phyloP scores from a whole-genome alignment of 1,140 invertebrate genomes.

The Drosophila lacertosa region DNA sequence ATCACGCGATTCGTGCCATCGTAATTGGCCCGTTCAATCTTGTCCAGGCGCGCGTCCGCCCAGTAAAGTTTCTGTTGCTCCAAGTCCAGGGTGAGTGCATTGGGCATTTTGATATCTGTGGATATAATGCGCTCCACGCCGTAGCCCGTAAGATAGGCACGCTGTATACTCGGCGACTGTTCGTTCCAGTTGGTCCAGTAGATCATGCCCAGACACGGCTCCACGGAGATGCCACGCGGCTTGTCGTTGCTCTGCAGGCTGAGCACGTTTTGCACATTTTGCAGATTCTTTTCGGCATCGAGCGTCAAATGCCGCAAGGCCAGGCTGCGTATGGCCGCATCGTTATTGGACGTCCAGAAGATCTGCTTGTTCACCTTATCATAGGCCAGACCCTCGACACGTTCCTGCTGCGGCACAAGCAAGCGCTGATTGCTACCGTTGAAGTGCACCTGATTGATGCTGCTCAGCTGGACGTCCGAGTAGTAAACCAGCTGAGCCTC shows the following conservation, averaged over 20 bases:
- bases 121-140: constrained; percentile 88
- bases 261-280: constrained; percentile 87
- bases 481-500: constrained; percentile 89
- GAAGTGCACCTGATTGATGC: constrained; percentile 93
- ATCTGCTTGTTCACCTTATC: constrained; percentile 87
- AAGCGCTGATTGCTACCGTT: constrained; percentile 90
- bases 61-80: constrained; percentile 91
- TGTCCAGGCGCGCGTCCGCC: constrained; percentile 90
- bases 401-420: constrained; percentile 90
- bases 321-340: constrained; percentile 89
- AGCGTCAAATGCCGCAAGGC: constrained; percentile 83
- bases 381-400: constrained; percentile 93
- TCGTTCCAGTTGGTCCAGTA: constrained; percentile 95
- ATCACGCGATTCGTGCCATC: constrained; percentile 89
- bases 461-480: constrained; percentile 93
- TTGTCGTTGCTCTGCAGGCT: constrained; percentile 89
- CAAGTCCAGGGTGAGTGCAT: constrained; percentile 91
- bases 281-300: constrained; percentile 77
- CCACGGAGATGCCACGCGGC: constrained; percentile 92
- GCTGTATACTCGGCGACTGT: constrained; percentile 89
- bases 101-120: constrained; percentile 92
- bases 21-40: constrained; percentile 90
- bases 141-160: constrained; percentile 88
- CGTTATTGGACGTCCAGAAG: constrained; percentile 94
- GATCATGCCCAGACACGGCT: constrained; percentile 90